Conservation (phyloP, 2,113 vertebrate species). For the Hymenochirus boettgeri region DNA sequence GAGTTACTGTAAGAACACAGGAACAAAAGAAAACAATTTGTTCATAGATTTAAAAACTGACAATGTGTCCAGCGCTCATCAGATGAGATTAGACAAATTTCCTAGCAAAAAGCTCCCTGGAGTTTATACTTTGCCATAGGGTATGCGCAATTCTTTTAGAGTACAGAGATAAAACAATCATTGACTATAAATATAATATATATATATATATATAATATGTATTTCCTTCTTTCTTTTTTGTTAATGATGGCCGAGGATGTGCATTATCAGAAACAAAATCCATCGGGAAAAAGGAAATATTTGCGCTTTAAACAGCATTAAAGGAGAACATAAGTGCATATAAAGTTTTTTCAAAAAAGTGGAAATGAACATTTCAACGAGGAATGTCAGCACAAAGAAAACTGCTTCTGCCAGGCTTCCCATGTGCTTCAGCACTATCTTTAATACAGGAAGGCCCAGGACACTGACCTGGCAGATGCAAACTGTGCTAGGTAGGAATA, state of each 20-base stretch:
- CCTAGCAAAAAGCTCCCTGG: background rate
- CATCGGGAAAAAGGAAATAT: background rate
- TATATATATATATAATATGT: too few relatives aligned
- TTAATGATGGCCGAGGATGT: background rate
- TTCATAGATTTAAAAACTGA: background rate
- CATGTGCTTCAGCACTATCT: too few relatives aligned
- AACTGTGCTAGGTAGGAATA: too few relatives aligned
- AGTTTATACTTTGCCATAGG: background rate
- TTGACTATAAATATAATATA: background rate
- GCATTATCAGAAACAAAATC: background rate
- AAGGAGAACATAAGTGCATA: too few relatives aligned
- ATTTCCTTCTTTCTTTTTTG: too few relatives aligned
- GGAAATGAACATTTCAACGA: too few relatives aligned
- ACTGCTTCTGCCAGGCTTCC: too few relatives aligned
- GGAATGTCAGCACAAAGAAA: too few relatives aligned
- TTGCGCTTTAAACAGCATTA: too few relatives aligned
- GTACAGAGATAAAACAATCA: background rate
- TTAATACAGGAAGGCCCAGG: too few relatives aligned
- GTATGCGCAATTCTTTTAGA: background rate
- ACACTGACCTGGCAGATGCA: too few relatives aligned
- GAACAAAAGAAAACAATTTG: constrained; percentile 14
- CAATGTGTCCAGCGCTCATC: constrained; percentile 4
- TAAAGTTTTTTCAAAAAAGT: too few relatives aligned
- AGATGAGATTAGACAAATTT: constrained; percentile 26
- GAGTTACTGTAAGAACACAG: constrained; percentile 27